phyloP scores from a whole-genome alignment of 2,797 vertebrate species.

The Vireo griseus region DNA sequence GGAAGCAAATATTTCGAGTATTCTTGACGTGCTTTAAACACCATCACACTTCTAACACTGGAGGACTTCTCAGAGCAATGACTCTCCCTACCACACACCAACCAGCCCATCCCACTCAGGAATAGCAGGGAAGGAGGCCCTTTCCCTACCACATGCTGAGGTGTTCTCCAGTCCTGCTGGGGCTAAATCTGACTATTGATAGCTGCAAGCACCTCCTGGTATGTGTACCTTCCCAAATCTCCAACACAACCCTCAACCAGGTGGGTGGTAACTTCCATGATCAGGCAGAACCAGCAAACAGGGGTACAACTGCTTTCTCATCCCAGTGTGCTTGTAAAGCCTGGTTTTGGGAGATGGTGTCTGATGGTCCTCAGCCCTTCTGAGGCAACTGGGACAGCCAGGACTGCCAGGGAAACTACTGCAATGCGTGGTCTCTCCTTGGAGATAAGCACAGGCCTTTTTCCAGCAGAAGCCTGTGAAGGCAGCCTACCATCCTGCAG shows the following conservation, averaged over 20 bases:
- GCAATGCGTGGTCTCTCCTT: neutral
- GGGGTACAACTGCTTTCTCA: fast-evolving
- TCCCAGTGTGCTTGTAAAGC: neutral
- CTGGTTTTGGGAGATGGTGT: neutral
- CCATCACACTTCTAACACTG: neutral
- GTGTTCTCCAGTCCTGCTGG: neutral
- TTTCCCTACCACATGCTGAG: neutral
- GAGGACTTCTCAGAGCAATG: neutral
- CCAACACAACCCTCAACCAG: neutral
- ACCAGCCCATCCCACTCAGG: neutral
- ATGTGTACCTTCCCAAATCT: neutral
- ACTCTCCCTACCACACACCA: neutral
- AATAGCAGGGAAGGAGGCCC: neutral
- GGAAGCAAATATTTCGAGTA: neutral
- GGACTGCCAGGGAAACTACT: neutral
- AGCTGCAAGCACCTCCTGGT: neutral
- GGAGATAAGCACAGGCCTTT: neutral
- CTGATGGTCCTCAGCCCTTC: neutral
- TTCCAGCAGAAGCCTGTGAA: neutral
- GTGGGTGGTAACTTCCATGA: neutral
- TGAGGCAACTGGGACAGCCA: neutral
- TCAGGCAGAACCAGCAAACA: neutral
- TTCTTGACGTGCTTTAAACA: neutral
- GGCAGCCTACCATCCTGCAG: neutral
- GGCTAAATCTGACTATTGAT: neutral